Base-by-base conservation (phyloP, 2,888 invertebrate genomes). In the Drosophila kambysellisi region DNA sequence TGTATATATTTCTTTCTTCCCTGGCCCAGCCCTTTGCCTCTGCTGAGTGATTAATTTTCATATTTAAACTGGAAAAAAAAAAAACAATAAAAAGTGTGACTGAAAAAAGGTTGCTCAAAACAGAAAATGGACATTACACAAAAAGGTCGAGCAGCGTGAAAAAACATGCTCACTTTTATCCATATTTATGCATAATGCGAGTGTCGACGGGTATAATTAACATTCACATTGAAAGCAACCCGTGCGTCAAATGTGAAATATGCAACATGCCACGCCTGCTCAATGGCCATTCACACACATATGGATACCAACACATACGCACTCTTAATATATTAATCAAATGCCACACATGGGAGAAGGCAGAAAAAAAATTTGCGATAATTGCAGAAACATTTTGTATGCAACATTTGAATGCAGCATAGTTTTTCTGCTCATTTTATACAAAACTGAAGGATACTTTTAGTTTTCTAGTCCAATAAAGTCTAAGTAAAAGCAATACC, bases 11-110 rank as follows among this genome's bases (percentile, higher is more conserved):
- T 51, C 50, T 62, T 15, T 46, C 32, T 20, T 30, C 30, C 9
- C 17, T 17, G 29, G n/a, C 20, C 33, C 20, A 25, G 20, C 1
- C 63, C 39, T 32, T 53, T 43, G 48, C 51, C 70, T 41, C 61
- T 58, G 73, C 71, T 76, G 79, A 77, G 87, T 87, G 84, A 89
- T 87, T 87, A 87, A 90, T 87, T 87, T 89, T 87, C 79, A 81
- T 89, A 86, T 86, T 83, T 83, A 82, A 83, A 83, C 74, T 58
- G 66, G 43, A 52, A 43, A 32, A 37, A 51, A 58, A 63, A 62
- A 50, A 60, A 15, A 46, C 3, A 43, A 12, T 20, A 52, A 61
- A 54, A 11, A 39, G 59, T 43, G 25, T 52, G 15, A 43, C 41
- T 39, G 29, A 15, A 41, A 32, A 32, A 59, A 15, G 52, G 33